These are phyloP conservation scores for Athene cunicularia DNA, from an alignment of 2,113 vertebrate species.

Conservation along the genomic window DNA sequence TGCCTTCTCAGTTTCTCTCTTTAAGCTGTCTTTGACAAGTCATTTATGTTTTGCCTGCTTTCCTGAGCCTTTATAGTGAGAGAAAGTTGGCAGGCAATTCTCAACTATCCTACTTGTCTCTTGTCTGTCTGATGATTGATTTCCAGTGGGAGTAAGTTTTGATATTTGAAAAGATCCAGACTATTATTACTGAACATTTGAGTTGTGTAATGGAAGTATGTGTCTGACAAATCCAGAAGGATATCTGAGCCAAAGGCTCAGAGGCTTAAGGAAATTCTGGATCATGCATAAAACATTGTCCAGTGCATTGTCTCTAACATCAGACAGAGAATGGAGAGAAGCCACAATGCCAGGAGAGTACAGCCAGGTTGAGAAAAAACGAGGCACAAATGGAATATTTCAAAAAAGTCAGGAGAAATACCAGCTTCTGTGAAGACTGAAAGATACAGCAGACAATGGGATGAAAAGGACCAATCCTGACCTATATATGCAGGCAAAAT, in stretches of 20 bases:
- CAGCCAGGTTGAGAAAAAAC: background rate
- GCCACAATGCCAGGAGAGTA: background rate
- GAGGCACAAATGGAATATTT: background rate
- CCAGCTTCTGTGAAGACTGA: background rate
- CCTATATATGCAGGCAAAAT: background rate
- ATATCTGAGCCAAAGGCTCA: background rate
- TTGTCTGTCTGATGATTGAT: conserved; percentile 51
- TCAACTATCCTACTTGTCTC: conserved; percentile 13
- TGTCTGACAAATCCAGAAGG: conserved; percentile 38
- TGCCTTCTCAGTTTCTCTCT: background rate
- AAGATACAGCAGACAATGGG: background rate
- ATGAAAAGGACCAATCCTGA: background rate
- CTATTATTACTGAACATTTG: conserved; percentile 41
- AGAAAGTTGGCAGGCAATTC: conserved; percentile 39
- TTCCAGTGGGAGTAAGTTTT: conserved; percentile 69
- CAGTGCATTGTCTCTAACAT: background rate
- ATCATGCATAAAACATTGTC: background rate
- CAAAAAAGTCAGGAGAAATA: background rate
- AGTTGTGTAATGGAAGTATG: conserved; percentile 11
- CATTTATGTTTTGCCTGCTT: conserved; percentile 22
- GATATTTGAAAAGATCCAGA: conserved; percentile 51
- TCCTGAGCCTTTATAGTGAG: background rate
- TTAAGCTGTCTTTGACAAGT: background rate
- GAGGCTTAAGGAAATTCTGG: background rate
- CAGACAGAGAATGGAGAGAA: background rate